Evolutionary conservation across 2,113 vertebrate species (phyloP).

Genomic region (Zosterops japonicus): DNA sequence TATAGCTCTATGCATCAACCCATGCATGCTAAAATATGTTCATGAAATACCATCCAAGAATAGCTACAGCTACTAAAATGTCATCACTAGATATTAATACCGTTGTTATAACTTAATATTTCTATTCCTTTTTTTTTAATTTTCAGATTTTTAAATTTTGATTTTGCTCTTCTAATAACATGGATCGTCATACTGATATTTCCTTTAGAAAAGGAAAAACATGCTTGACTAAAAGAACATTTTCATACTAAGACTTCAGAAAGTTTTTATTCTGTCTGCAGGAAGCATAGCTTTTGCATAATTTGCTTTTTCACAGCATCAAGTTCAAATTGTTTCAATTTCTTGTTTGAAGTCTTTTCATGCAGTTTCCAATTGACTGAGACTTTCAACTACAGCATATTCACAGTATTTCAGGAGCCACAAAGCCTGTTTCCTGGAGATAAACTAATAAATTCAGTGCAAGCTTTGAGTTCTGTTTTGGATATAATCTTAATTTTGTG

Average conservation of each 20-base stretch:
- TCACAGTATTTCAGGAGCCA: background rate
- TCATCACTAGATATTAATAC: background rate
- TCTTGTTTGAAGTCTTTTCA: background rate
- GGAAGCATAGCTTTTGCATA: background rate
- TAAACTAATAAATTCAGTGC: background rate
- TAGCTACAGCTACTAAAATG: background rate
- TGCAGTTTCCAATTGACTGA: background rate
- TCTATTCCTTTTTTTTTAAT: background rate
- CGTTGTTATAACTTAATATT: background rate
- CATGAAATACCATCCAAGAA: background rate
- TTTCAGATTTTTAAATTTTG: background rate
- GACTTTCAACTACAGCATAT: background rate
- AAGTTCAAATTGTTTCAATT: background rate
- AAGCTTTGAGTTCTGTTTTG: background rate
- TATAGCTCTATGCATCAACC: background rate
- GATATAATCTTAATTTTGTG: background rate
- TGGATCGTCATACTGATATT: background rate
- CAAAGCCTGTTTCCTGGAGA: background rate
- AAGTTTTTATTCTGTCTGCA: background rate
- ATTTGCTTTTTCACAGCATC: background rate
- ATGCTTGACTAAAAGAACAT: background rate
- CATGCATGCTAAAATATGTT: background rate
- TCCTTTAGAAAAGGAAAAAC: background rate
- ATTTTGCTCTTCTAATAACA: background rate
- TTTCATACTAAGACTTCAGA: background rate